These are phyloP conservation scores for Cephonodes hylas DNA, from an alignment of 2,888 invertebrate species.

Conservation along the genomic window DNA sequence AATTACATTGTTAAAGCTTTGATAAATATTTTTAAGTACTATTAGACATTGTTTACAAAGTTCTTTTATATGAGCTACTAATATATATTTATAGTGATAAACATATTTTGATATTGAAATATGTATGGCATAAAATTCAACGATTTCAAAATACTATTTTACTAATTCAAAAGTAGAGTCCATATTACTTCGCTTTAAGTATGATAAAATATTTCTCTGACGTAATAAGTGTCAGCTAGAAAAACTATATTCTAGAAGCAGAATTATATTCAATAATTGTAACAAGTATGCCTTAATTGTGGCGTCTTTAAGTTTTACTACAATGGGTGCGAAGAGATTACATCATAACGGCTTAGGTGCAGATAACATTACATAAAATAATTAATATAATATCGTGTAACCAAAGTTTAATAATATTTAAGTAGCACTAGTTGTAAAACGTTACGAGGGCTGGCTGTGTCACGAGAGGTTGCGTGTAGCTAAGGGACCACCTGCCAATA, in stretches of 20 bases:
- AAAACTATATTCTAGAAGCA: no score
- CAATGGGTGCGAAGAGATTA: not conserved
- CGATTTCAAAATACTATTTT: no score
- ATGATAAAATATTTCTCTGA: no score
- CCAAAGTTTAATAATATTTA: conserved; percentile 52
- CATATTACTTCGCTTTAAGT: no score
- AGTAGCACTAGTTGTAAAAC: conserved; percentile 46
- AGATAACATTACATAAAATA: conserved; percentile 13
- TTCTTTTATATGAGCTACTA: not conserved
- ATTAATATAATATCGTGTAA: conserved; percentile 21
- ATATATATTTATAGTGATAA: no score
- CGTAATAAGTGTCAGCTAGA: no score
- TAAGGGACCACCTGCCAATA: conserved; percentile 61
- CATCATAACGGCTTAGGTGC: not conserved
- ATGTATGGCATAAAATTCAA: no score
- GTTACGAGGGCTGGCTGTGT: conserved; percentile 35
- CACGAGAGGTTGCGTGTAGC: conserved; percentile 71
- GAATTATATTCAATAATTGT: not conserved
- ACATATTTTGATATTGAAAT: no score
- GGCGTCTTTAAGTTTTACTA: not conserved
- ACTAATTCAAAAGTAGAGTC: no score
- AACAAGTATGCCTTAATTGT: not conserved
- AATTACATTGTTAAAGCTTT: not conserved
- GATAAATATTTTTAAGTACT: not conserved
- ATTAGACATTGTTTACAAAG: not conserved